Evolutionary conservation across 2,113 vertebrate species (phyloP).

Genomic region (Acrocephalus kingi): DNA sequence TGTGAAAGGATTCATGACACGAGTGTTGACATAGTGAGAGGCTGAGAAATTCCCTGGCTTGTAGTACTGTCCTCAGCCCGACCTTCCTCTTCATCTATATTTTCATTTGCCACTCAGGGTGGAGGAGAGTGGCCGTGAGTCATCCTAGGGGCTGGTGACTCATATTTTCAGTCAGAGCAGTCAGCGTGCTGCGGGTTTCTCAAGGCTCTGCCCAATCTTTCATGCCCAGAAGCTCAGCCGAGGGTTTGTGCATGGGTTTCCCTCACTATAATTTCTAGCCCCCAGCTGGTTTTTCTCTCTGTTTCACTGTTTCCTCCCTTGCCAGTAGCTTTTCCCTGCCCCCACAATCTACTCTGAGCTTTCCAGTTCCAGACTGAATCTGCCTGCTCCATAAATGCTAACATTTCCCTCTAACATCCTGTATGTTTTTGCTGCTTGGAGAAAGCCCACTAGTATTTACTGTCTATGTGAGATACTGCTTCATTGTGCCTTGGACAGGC

Average conservation of each 20-base stretch:
- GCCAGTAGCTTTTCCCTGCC: background rate
- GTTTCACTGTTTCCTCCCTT: background rate
- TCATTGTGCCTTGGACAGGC: background rate
- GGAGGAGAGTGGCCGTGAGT: constrained; percentile 1
- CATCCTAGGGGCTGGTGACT: constrained; percentile 57
- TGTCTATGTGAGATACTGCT: background rate
- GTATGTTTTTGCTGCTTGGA: background rate
- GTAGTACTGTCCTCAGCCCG: constrained; percentile 51
- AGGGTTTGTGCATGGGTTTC: background rate
- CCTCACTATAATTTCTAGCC: background rate
- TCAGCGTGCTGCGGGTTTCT: background rate
- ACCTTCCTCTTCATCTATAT: constrained; percentile 63
- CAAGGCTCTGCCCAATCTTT: background rate
- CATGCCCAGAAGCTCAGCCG: background rate
- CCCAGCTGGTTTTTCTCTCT: background rate
- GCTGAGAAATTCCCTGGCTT: constrained; percentile 69
- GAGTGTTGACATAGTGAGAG: constrained; percentile 54
- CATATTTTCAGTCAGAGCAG: constrained; percentile 17
- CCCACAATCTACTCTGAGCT: background rate
- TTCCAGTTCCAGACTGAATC: background rate
- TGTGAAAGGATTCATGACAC: constrained; percentile 57
- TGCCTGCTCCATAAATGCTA: background rate
- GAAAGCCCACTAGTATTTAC: background rate
- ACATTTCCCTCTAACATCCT: background rate
- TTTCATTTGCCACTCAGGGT: constrained; percentile 2